A percentile compares a stretch with the other conserved stretches of the same genome.
Evolutionary conservation across 2,113 vertebrate genomes (phyloP).

Genomic region (Gobius niger): DNA sequence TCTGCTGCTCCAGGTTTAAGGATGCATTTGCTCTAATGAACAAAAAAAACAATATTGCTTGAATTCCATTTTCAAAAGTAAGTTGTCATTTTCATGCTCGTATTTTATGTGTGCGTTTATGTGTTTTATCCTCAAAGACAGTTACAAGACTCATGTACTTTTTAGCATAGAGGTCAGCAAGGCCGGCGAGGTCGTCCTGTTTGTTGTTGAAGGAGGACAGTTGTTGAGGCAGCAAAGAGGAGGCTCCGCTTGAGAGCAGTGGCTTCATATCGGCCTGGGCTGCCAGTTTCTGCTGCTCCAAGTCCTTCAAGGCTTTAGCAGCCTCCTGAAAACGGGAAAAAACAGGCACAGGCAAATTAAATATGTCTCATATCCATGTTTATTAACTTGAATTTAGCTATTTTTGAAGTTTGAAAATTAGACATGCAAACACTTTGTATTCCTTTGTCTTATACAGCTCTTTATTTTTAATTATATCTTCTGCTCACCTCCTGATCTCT

Average conservation of each 20-base stretch:
- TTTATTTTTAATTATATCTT: neutral
- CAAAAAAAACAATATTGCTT: neutral
- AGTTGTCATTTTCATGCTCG: neutral
- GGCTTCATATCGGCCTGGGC: conserved; percentile 82
- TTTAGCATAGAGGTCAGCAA: conserved; percentile 83
- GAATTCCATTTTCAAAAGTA: neutral
- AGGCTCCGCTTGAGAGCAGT: conserved; percentile 71
- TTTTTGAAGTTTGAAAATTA: too few relatives aligned
- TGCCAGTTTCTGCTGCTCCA: conserved; percentile 81
- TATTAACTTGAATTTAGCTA: too few relatives aligned
- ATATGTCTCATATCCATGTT: neutral
- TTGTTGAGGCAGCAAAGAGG: conserved; percentile 81
- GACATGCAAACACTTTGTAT: too few relatives aligned
- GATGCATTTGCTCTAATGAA: conserved; percentile 83
- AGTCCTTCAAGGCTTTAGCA: conserved; percentile 72
- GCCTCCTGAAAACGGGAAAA: conserved; percentile 71
- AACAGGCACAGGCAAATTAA: neutral
- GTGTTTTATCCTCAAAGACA: neutral
- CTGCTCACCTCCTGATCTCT: conserved; percentile 83
- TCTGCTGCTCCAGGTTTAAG: conserved; percentile 86
- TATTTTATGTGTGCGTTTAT: neutral
- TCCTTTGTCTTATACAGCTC: too few relatives aligned
- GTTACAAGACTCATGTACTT: conserved; percentile 79
- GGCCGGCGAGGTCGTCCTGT: conserved; percentile 74
- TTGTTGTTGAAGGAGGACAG: conserved; percentile 84